A percentile compares a stretch with the other conserved stretches of the same genome.
Conservation (phyloP, 2,888 invertebrate species). For the Trachelus stipa region DNA sequence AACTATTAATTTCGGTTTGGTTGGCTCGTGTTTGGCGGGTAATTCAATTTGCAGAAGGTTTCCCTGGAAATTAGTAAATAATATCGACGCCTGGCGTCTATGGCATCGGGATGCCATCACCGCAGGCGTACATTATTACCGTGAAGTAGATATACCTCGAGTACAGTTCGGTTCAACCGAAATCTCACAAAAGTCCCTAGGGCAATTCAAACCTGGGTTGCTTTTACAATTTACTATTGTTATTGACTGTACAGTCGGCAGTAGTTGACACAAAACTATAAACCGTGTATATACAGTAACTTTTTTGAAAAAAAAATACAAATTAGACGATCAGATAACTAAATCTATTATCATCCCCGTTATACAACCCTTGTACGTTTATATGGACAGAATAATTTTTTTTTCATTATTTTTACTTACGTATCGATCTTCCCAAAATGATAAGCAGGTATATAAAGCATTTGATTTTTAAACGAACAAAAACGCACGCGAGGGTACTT, state of each 20-base stretch:
- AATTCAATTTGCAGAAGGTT: slow-evolving; percentile 51
- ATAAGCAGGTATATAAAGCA: too few species aligned
- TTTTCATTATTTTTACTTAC: neutral
- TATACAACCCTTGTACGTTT: neutral
- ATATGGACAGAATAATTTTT: neutral
- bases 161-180: neutral
- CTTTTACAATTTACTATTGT: neutral
- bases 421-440: neutral
- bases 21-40: slow-evolving; percentile 39
- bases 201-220: neutral
- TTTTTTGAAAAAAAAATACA: neutral
- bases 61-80: slow-evolving; percentile 46
- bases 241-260: neutral
- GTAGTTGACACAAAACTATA: neutral
- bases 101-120: slow-evolving; percentile 11
- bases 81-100: slow-evolving; percentile 34
- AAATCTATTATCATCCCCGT: neutral
- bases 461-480: neutral
- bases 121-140: slow-evolving; percentile 47
- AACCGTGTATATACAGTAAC: neutral
- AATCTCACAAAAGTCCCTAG: neutral
- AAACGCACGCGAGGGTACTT: neutral
- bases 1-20: slow-evolving; percentile 60
- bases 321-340: neutral
- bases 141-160: slow-evolving; percentile 19